Percentiles rank a stretch among this genome's conserved stretches.
phyloP scores from a whole-genome alignment of 2,797 vertebrate species.

The Pipistrellus nathusii region DNA sequence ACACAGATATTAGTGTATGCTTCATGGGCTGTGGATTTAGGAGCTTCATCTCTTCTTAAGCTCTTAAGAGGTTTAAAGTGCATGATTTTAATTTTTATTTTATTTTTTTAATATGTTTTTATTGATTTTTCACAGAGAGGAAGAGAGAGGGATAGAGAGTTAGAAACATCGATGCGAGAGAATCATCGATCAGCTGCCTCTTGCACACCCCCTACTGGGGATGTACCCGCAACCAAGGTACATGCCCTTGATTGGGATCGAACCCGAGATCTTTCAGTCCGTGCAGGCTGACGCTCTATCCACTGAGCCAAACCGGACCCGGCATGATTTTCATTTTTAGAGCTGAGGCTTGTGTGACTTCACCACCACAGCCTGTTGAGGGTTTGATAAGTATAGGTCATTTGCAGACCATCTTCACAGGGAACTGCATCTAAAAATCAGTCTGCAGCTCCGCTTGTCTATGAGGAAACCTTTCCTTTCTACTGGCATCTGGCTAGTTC shows the following conservation, averaged over 20 bases:
- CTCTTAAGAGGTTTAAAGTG: constrained; percentile 58
- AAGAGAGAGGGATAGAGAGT: no score
- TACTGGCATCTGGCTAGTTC: background rate
- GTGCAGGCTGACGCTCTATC: no score
- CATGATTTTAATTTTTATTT: background rate
- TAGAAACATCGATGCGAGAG: no score
- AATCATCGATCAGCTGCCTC: no score
- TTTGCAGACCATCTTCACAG: background rate
- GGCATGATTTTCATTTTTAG: background rate
- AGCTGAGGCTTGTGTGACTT: background rate
- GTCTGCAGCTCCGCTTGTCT: background rate
- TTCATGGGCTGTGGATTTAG: constrained; percentile 63
- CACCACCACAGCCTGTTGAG: background rate
- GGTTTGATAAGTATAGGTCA: fast-evolving
- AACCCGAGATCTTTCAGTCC: no score
- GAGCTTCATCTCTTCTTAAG: constrained; percentile 56
- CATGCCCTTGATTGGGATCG: no score
- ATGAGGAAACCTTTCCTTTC: background rate
- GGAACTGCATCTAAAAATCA: background rate
- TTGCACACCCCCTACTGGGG: no score
- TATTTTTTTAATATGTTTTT: no score
- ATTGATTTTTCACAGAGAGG: no score
- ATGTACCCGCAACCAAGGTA: no score
- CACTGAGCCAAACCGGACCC: no score
- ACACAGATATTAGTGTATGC: constrained; percentile 46